phyloP scores from a whole-genome alignment of 2,113 vertebrate genomes.

The Columba janthina region DNA sequence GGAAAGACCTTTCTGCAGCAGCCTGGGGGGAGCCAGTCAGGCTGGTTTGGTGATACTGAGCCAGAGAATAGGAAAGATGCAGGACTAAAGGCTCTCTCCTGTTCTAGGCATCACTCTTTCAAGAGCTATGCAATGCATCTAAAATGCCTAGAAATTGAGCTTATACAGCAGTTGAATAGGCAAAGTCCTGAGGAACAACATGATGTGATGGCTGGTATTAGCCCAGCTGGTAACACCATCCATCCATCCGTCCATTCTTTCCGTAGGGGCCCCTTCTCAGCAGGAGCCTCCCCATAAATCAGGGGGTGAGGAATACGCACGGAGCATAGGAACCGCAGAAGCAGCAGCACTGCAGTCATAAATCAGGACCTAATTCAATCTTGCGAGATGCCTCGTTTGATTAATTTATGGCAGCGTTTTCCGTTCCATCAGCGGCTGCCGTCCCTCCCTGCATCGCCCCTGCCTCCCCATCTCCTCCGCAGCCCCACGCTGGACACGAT shows the following conservation, averaged over 20 bases:
- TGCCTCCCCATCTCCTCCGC: neutral
- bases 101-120: neutral
- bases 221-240: neutral
- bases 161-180: slow-evolving; percentile 24
- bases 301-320: slow-evolving; percentile 47
- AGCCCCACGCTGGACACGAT: neutral
- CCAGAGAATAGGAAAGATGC: neutral
- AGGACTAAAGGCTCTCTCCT: neutral
- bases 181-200: neutral
- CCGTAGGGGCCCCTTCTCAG: slow-evolving; percentile 9
- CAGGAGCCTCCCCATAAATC: slow-evolving; percentile 71
- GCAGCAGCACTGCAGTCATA: slow-evolving; percentile 68
- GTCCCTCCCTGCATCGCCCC: slow-evolving; percentile 19
- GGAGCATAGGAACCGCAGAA: slow-evolving; percentile 55
- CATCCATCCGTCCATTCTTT: slow-evolving; percentile 12
- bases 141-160: neutral
- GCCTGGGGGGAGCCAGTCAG: neutral
- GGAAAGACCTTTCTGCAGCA: neutral
- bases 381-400: slow-evolving; percentile 75
- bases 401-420: slow-evolving; percentile 80
- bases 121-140: neutral
- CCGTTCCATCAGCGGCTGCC: slow-evolving; percentile 10
- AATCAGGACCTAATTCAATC: slow-evolving; percentile 83
- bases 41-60: neutral
- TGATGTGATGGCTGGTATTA: neutral